Percentiles rank a stretch among this genome's conserved stretches.
Conservation (phyloP, 37 sponge, comb jelly and placozoan genomes). For the Petrosia ficiformis region DNA sequence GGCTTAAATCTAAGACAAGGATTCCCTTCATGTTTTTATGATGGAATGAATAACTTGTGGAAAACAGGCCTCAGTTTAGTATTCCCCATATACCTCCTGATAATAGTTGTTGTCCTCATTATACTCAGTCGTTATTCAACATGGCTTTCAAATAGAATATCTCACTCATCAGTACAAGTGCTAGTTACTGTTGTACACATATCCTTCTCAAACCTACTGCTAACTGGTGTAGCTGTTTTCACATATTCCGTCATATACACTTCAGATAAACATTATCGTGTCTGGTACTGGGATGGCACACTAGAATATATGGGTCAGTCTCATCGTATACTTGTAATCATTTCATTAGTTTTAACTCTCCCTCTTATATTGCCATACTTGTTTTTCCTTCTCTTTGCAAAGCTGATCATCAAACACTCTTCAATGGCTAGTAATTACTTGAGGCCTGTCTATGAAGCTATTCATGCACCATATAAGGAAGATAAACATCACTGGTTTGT, state of each 20-base stretch:
- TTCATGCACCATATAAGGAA: background rate
- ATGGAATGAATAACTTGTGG: slow-evolving; percentile 39
- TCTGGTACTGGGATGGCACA: background rate
- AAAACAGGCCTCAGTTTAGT: slow-evolving; percentile 35
- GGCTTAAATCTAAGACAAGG: slow-evolving; percentile 48
- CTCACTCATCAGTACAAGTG: slow-evolving; percentile 24
- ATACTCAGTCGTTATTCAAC: slow-evolving; percentile 1
- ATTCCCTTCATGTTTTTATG: slow-evolving; percentile 39
- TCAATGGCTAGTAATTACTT: background rate
- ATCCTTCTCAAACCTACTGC: slow-evolving; percentile 26
- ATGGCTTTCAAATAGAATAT: background rate
- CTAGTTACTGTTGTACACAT: slow-evolving; percentile 40
- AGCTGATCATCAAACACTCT: background rate
- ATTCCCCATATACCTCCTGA: slow-evolving; percentile 44
- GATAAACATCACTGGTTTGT: background rate
- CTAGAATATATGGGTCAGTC: background rate
- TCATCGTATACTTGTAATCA: background rate
- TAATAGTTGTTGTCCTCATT: background rate
- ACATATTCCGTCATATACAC: slow-evolving; percentile 11
- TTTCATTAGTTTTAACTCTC: background rate
- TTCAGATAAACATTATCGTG: background rate
- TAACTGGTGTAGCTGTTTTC: slow-evolving; percentile 8
- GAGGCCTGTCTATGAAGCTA: background rate
- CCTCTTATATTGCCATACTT: background rate
- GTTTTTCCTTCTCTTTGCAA: background rate